Base-by-base conservation (phyloP, 2,888 invertebrate genomes). In the Linhomoeus sp. region DNA sequence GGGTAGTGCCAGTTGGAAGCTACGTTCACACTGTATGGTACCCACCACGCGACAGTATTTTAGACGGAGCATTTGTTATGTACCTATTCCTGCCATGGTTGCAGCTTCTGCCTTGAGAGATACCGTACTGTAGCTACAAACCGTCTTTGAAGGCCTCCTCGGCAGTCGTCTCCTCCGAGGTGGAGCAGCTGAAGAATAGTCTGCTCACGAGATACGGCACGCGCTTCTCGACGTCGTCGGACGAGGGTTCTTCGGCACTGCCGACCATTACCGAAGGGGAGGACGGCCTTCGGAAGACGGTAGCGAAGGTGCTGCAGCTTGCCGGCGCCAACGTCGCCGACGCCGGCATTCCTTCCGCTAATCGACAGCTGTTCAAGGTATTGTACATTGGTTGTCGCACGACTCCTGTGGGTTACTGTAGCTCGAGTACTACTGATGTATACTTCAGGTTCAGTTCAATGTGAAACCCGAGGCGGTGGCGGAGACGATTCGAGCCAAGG, bases 251-350 rank as follows among this genome's bases (percentile, higher is more conserved):
- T 25, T 42, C 26, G 26, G 29, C 22, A 17, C n/a, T 26, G 12
- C 14, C 36, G 12, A 29, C 33, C n/a, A 7, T 22, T 15, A 3
- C 29, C 19, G 33, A 3, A 14, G 17, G 20, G 3, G 15, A 14
- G 17, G 35, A 19, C 35, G 33, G 19, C 36, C 47, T 12, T 2
- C 46, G 41, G 3, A 43, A 37, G 29, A 23, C 48, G 26, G 38
- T 49, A 2, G 47, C 49, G 14, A 48, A 48, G 24, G 49, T 49
- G 15, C 23, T 49, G 26, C 49, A 49, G 43, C 40, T 49, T 37
- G 49, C 49, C 35, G 49, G 49, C 2, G 47, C 46, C 22, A 43
- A 43, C 40, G 39, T 49, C 24, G 3, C 17, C n/a, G 47, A 48
- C n/a, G 19, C 43, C 15, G 17, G 24, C 24, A 22, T 49, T 3